These are phyloP conservation scores for Epinotia bilunana DNA, from an alignment of 2,888 invertebrate species.

Conservation along the genomic window DNA sequence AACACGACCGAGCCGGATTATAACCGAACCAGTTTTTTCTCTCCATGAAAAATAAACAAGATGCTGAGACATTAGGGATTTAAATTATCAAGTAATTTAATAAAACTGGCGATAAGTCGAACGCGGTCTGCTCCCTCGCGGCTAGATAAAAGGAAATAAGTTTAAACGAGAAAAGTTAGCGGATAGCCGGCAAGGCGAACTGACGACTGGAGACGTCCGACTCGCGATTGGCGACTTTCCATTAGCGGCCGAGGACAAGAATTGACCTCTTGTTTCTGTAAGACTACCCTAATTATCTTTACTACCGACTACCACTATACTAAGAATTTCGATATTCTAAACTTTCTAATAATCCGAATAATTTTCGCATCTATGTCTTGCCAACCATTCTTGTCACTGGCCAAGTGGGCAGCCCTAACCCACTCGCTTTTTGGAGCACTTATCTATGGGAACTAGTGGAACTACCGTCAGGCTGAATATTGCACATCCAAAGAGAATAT, in stretches of 20 bases:
- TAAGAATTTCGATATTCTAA: too few species aligned
- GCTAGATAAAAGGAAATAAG: slow-evolving; percentile 79
- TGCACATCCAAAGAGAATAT: too few species aligned
- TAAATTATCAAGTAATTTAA: slow-evolving; percentile 81
- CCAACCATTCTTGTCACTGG: too few species aligned
- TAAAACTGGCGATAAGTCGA: slow-evolving; percentile 74
- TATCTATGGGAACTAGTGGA: too few species aligned
- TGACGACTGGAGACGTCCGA: slow-evolving; percentile 26
- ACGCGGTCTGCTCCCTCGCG: slow-evolving; percentile 57
- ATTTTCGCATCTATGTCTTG: too few species aligned
- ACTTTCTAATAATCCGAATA: too few species aligned
- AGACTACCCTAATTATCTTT: not conserved
- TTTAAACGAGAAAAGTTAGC: slow-evolving; percentile 80
- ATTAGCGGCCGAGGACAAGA: slow-evolving; percentile 1
- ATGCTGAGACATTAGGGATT: slow-evolving; percentile 64
- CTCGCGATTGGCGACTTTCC: slow-evolving; percentile 10
- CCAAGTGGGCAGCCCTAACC: too few species aligned
- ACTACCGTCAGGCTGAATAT: too few species aligned
- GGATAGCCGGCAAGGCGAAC: slow-evolving; percentile 17
- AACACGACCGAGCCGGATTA: slow-evolving; percentile 14
- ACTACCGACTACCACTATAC: not conserved
- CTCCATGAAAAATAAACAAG: slow-evolving; percentile 66
- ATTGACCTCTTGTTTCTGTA: slow-evolving; percentile 5
- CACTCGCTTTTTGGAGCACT: too few species aligned
- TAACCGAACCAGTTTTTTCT: slow-evolving; percentile 48